These are phyloP conservation scores for Hoplodrina ambigua DNA, from an alignment of 2,888 invertebrate species.

Conservation along the genomic window DNA sequence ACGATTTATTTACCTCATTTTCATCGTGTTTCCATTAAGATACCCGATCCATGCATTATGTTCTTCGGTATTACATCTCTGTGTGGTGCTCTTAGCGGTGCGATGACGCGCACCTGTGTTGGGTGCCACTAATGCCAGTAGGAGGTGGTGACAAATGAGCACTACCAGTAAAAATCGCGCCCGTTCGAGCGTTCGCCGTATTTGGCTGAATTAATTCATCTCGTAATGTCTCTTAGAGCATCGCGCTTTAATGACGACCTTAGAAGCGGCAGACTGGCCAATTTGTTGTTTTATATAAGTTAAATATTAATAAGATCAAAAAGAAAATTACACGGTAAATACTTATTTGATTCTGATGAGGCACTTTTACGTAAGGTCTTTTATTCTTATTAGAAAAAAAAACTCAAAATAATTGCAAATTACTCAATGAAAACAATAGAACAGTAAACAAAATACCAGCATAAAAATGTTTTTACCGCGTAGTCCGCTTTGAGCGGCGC, in stretches of 20 bases:
- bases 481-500: conserved; percentile 37
- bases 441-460: too few relatives aligned
- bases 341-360: too few relatives aligned
- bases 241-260: conserved; percentile 70
- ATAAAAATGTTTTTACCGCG: conserved; percentile 13
- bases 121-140: conserved; percentile 54
- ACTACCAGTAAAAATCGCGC: conserved; percentile 86
- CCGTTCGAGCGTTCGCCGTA: conserved; percentile 72
- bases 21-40: not conserved
- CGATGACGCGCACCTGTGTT: conserved; percentile 83
- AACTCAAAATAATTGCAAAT: too few relatives aligned
- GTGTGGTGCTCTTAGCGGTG: conserved; percentile 78
- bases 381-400: too few relatives aligned
- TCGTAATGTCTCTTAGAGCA: conserved; percentile 86
- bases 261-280: conserved; percentile 61
- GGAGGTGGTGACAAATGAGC: conserved; percentile 87
- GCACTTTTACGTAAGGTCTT: too few relatives aligned
- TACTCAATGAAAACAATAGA: too few relatives aligned
- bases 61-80: conserved; percentile 17
- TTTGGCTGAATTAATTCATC: conserved; percentile 89
- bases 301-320: not conserved
- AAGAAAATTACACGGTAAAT: too few relatives aligned
- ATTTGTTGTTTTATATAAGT: not conserved
- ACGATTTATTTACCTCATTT: too few relatives aligned
- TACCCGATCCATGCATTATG: conserved; percentile 65